A percentile compares a stretch with the other conserved stretches of the same genome.
These are phyloP conservation scores for Cheilosia pagana DNA, from an alignment of 2,888 invertebrate species.

Conservation along the genomic window DNA sequence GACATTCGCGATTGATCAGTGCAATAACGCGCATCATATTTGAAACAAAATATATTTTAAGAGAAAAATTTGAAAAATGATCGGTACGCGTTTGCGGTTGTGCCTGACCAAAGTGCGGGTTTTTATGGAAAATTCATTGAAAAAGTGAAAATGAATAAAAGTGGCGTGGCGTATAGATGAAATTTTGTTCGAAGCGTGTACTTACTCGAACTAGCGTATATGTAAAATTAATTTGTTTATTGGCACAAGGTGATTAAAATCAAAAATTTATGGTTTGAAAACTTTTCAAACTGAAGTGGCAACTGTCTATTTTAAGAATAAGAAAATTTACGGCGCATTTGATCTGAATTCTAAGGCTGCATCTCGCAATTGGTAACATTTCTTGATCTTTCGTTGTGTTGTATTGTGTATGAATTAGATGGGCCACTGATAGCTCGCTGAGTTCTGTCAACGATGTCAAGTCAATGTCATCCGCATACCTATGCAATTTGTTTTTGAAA, in stretches of 20 bases:
- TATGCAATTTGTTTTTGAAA: too few relatives aligned
- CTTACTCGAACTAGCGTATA: background rate
- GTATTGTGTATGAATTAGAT: too few relatives aligned
- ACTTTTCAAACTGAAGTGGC: too few relatives aligned
- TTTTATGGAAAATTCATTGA: conserved; percentile 22
- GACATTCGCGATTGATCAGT: conserved; percentile 1
- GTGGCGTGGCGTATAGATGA: background rate
- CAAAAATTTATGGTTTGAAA: background rate
- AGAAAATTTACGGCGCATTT: too few relatives aligned
- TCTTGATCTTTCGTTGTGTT: too few relatives aligned
- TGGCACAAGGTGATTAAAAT: background rate
- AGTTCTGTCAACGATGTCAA: too few relatives aligned
- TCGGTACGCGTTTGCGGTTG: conserved; percentile 26
- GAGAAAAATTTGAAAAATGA: conserved; percentile 3
- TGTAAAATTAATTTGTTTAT: background rate
- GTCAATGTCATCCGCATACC: too few relatives aligned
- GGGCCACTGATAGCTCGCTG: too few relatives aligned
- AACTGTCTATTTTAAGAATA: too few relatives aligned
- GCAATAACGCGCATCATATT: background rate
- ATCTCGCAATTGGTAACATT: too few relatives aligned
- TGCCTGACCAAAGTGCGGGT: conserved; percentile 26
- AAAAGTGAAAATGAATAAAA: conserved; percentile 14
- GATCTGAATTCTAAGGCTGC: too few relatives aligned
- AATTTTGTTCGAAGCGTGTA: background rate
- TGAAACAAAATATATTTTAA: conserved; percentile 2